Evolutionary conservation across 2,113 vertebrate species (phyloP).

Genomic region (Egretta garzetta): DNA sequence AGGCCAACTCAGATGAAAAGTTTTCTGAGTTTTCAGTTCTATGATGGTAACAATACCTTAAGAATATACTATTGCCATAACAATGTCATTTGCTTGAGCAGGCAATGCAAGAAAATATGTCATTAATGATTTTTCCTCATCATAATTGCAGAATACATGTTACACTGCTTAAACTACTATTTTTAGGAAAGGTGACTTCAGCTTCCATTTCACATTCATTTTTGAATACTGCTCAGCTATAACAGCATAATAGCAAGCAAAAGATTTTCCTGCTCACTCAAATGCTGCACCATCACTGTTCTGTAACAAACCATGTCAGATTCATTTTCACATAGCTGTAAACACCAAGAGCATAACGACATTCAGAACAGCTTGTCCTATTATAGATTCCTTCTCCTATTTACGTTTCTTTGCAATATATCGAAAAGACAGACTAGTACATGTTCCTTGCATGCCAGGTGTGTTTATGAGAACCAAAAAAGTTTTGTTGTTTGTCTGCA

Average conservation of each 20-base stretch:
- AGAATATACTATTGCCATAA: not conserved
- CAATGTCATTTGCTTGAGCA: not conserved
- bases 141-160: not conserved
- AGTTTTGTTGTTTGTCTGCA: not conserved
- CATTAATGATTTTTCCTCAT: not conserved
- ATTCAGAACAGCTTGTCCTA: not conserved
- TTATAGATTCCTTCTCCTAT: not conserved
- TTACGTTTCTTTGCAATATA: not conserved
- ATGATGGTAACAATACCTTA: not conserved
- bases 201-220: not conserved
- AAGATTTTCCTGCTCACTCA: not conserved
- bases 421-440: not conserved
- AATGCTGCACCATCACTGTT: not conserved
- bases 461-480: not conserved
- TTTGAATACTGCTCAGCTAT: not conserved
- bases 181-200: not conserved
- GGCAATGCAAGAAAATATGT: not conserved
- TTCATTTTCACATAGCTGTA: not conserved
- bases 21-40: not conserved
- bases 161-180: not conserved
- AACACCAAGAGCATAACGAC: not conserved
- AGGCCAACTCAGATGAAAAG: not conserved
- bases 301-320: constrained; percentile 22
- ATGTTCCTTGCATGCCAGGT: not conserved
- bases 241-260: not conserved